Percentiles rank a stretch among this genome's conserved stretches.
Conservation (phyloP, 2,113 vertebrate genomes). For the Gavia stellata region DNA sequence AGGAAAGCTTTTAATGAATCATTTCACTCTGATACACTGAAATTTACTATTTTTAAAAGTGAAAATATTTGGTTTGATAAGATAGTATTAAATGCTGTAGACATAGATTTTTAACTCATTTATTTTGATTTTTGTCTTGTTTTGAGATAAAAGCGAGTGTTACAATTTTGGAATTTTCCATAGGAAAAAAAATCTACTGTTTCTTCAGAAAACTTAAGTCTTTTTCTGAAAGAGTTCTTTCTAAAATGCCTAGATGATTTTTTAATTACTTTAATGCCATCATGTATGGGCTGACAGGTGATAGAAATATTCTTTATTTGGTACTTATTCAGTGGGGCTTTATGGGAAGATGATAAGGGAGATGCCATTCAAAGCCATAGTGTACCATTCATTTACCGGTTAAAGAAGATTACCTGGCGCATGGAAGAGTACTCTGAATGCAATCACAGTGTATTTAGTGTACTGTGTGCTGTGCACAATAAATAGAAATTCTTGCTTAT, state of each 20-base stretch:
- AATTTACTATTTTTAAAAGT: not conserved
- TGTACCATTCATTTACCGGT: not conserved
- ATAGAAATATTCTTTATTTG: slow-evolving; percentile 1
- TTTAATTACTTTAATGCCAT: not conserved
- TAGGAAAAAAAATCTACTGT: not conserved
- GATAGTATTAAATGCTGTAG: not conserved
- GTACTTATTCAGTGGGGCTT: not conserved
- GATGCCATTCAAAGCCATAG: not conserved
- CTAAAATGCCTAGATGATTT: not conserved
- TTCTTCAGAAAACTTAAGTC: not conserved
- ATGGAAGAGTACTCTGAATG: not conserved
- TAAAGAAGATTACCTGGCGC: not conserved
- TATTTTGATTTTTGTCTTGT: not conserved
- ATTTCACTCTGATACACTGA: not conserved
- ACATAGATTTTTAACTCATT: not conserved
- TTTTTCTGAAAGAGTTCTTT: not conserved
- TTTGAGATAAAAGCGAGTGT: not conserved
- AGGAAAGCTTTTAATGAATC: not conserved
- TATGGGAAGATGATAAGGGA: not conserved
- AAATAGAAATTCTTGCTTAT: not conserved
- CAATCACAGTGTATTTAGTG: not conserved
- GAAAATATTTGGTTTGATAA: not conserved
- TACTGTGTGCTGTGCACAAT: not conserved
- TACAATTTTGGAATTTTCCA: not conserved
- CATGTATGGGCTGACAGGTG: not conserved